Evolutionary conservation across 2,888 invertebrate genomes (phyloP), one percentile per base, ranked within the genome.

Genomic region (Morpho helenor): DNA sequence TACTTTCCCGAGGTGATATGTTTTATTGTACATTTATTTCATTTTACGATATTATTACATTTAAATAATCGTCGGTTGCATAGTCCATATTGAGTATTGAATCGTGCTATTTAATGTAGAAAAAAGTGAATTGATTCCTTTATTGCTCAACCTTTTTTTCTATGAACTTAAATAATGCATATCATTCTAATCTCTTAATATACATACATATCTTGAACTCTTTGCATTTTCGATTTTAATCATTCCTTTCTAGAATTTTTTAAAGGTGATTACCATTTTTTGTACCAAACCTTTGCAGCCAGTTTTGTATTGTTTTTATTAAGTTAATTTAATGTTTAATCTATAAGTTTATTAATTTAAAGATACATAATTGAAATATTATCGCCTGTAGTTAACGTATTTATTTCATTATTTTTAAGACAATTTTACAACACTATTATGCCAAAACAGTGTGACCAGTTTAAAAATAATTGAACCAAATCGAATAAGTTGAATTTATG

Each of bases 361-460:
- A 31, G 3, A 31, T 31, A 31, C 31, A 31, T 31, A n/a, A 52
- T 31, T 49, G 6, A 49, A 16, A 23, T 31, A 2, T 31, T 31
- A 31, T 31, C 31, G 31, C 31, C 31, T 48, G n/a, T 48, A 44
- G 47, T 49, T 10, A 49, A 39, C 40, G 49, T 56, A 58, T 23
- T 41, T 59, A 59, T 59, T 58, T 61, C 43, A 49, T 54, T 50
- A 48, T 47, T 49, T 51, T 52, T 57, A 59, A 54, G 55, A 48
- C 50, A 49, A 44, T 55, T 54, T 46, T 61, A 43, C 43, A 66
- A 58, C 56, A 62, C 51, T 77, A 72, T 73, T 76, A 82, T 82
- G 85, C 86, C 86, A 87, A 87, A 85, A 75, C 70, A 72, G 72
- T 79, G 76, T 77, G 81, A 84, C 80, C 83, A 84, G 82, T 84